Evolutionary conservation across 2,888 invertebrate species (phyloP), one percentile per base, ranked within the genome.

Genomic region (Rhingia campestris): DNA sequence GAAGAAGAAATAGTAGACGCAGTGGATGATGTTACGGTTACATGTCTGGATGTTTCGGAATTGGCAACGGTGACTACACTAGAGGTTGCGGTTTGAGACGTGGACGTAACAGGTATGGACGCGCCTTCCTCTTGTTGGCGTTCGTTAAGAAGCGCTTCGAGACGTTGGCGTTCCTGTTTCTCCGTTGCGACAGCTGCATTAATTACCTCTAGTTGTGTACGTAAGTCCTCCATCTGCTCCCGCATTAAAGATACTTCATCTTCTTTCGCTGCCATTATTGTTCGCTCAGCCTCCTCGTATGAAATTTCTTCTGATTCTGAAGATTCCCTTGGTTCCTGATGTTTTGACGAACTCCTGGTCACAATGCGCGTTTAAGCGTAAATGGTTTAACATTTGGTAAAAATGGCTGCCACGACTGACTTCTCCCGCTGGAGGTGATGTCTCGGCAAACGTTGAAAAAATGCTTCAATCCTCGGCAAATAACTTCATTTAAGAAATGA

Each of bases 371-470:
- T n/a, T 39, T 39, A 4, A 39, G 39, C 5, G 39, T 35, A n/a
- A n/a, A 39, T 39, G 7, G 14, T 22, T 14, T 12, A 45, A 45
- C 6, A 56, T 7, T 56, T 39, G 37, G 14, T 39, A 10, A 6
- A 14, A 47, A 22, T 47, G 47, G 47, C 47, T 6, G 22, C 47
- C 30, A 7, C 22, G 2, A 35, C 12, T n/a, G 35, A 54, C 54
- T 54, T 54, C 54, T 54, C 12, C 54, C 35, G 35, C 35, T 37
- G 33, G 14, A 6, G 54, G 35, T 35, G 35, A 51, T n/a, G n/a
- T n/a, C n/a, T n/a, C n/a, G n/a, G n/a, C n/a, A n/a, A n/a, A n/a
- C n/a, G n/a, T n/a, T n/a, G n/a, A n/a, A n/a, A n/a, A n/a, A n/a
- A n/a, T n/a, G n/a, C n/a, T n/a, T n/a, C n/a, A n/a, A n/a, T n/a